phyloP scores from a whole-genome alignment of 2,113 vertebrate species.

The Otis tarda region DNA sequence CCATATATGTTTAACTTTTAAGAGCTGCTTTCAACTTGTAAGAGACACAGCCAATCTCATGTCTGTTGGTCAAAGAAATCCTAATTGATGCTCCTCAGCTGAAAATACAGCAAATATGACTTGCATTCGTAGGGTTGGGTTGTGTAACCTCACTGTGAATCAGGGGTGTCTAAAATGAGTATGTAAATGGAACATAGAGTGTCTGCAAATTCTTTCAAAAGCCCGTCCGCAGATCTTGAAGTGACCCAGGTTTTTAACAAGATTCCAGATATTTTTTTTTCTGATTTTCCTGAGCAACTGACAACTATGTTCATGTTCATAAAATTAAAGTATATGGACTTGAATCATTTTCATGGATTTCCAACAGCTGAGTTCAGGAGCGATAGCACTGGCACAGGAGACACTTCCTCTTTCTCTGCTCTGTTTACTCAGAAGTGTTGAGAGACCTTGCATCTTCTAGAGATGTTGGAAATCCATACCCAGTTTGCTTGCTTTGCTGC shows the following conservation, averaged over 20 bases:
- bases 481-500: not conserved
- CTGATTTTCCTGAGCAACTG: conserved; percentile 1
- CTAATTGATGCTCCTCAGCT: not conserved
- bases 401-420: not conserved
- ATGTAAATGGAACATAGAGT: not conserved
- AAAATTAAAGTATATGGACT: not conserved
- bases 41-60: not conserved
- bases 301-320: not conserved
- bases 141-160: not conserved
- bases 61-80: not conserved
- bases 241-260: not conserved
- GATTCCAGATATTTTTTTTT: not conserved
- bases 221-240: not conserved
- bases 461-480: not conserved
- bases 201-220: not conserved
- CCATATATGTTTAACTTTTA: not conserved
- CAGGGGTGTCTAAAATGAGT: not conserved
- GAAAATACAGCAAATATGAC: not conserved
- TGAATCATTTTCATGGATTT: not conserved
- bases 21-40: not conserved
- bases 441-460: not conserved
- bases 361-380: not conserved
- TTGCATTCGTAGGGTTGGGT: not conserved
- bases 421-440: not conserved
- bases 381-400: accelerated